A percentile compares a stretch with the other conserved stretches of the same genome.
phyloP scores from a whole-genome alignment of 53 echinoderm and acorn worm genomes.

The Apostichopus leukothele region DNA sequence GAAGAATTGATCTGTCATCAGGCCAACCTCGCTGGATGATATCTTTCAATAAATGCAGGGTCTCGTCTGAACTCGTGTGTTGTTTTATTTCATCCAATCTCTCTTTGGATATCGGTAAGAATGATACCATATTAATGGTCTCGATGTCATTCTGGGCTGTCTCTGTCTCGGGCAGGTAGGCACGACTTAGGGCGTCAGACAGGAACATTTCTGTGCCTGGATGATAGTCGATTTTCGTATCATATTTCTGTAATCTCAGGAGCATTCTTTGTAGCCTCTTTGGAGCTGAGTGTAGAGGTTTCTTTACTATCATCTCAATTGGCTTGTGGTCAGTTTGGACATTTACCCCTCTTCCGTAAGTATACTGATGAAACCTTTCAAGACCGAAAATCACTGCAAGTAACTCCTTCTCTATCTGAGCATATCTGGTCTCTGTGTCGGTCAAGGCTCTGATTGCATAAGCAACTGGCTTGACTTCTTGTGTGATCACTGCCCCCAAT shows the following conservation, averaged over 20 bases:
- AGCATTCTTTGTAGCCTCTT: slow-evolving; percentile 46
- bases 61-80: not conserved
- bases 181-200: slow-evolving; percentile 45
- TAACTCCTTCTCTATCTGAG: too few relatives aligned
- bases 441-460: slow-evolving; percentile 47
- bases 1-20: not conserved
- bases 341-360: slow-evolving; percentile 20
- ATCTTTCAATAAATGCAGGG: not conserved
- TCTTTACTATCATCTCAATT: slow-evolving; percentile 45
- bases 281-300: slow-evolving; percentile 48
- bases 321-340: slow-evolving; percentile 49
- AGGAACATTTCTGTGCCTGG: slow-evolving; percentile 48
- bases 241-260: slow-evolving; percentile 47
- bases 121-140: slow-evolving; percentile 37
- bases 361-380: slow-evolving; percentile 51
- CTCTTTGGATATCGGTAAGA: slow-evolving; percentile 27
- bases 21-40: not conserved
- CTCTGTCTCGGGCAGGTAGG: slow-evolving; percentile 19
- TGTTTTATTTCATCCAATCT: slow-evolving; percentile 7
- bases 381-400: not conserved
- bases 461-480: slow-evolving; percentile 46
- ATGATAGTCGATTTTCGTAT: slow-evolving; percentile 17
- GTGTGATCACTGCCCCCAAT: slow-evolving; percentile 40
- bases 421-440: not conserved
- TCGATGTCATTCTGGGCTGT: slow-evolving; percentile 19